phyloP scores from a whole-genome alignment of 2,113 vertebrate genomes.

The Tenebrosternarchus preto region DNA sequence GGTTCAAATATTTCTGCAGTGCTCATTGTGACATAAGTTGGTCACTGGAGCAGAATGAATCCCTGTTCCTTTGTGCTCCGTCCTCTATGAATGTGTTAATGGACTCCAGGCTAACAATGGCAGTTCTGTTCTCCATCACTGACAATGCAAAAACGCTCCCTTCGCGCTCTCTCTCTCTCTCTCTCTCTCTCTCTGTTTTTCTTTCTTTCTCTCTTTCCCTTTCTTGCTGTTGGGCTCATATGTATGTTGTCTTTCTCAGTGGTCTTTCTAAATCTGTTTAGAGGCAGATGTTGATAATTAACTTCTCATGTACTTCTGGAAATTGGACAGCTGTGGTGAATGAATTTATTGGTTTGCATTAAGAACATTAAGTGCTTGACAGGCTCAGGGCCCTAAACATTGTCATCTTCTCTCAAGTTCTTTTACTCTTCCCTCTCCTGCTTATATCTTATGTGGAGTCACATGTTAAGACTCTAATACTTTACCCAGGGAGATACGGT shows the following conservation, averaged over 20 bases:
- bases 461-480: neutral
- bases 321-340: conserved; percentile 40
- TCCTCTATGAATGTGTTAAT: conserved; percentile 26
- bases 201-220: neutral
- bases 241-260: conserved; percentile 18
- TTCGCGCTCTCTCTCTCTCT: neutral
- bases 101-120: conserved; percentile 37
- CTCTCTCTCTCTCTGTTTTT: neutral
- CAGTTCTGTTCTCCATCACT: conserved; percentile 25
- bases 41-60: conserved; percentile 12
- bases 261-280: conserved; percentile 23
- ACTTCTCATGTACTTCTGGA: conserved; percentile 29
- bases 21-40: neutral
- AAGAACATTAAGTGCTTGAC: neutral
- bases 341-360: conserved; percentile 23
- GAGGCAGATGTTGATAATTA: conserved; percentile 50
- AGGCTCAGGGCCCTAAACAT: neutral
- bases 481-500: conserved; percentile 1
- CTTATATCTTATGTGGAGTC: conserved; percentile 20
- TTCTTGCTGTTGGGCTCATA: neutral
- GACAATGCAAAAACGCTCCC: conserved; percentile 21
- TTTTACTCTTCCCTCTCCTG: neutral
- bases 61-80: conserved; percentile 4
- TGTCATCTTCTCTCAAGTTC: neutral
- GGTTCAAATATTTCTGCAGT: neutral